Base-by-base conservation (phyloP, 1,140 invertebrate genomes). In the Drosophila ogumai region DNA sequence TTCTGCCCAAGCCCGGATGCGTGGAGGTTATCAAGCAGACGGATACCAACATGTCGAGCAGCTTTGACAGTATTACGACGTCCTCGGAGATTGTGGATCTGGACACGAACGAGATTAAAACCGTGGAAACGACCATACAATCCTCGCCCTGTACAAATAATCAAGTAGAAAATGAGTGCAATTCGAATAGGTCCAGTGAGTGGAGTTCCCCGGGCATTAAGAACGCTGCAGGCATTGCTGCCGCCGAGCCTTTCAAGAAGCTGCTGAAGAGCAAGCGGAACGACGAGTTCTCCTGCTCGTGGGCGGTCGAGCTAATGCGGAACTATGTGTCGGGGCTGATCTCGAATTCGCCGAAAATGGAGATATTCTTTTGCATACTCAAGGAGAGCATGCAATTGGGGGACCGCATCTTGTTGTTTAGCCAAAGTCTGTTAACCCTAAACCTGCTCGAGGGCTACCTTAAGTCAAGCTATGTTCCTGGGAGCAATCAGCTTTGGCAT, bases 401-500 rank as follows among this genome's bases (percentile, higher is more conserved):
- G 3, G 99, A 99, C 93, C 95, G 98, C 64, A 94, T 99, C 22
- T 94, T 99, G n/a, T 95, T 99, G 3, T 99, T 99, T 92, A 99
- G 98, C 85, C 98, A 99, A 92, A 99, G 98, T 84, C 94, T 99
- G 12, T 97, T 99, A 74, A 99, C 99, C 0, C 93, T 99, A 44
- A 98, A 99, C 95, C 94, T 99, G n/a, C 97, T 99, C 71, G 99
- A 99, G 94, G 96, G 98, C 78, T 99, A 98, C 92, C 94, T 99
- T 38, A 96, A 96, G 79, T 95, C 95, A 81, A 96, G 95, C 81
- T 94, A 95, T 75, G 95, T 99, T 74, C 97, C 97, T 9, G 95
- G 95, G 32, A 94, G 93, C 43, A 95, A 96, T 71, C 94, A 95
- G 76, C 94, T 94, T 60, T 99, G 98, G 98, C 94, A 94, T 25